Conservation (phyloP, 2,888 invertebrate species). For the Diplolepis rosae region DNA sequence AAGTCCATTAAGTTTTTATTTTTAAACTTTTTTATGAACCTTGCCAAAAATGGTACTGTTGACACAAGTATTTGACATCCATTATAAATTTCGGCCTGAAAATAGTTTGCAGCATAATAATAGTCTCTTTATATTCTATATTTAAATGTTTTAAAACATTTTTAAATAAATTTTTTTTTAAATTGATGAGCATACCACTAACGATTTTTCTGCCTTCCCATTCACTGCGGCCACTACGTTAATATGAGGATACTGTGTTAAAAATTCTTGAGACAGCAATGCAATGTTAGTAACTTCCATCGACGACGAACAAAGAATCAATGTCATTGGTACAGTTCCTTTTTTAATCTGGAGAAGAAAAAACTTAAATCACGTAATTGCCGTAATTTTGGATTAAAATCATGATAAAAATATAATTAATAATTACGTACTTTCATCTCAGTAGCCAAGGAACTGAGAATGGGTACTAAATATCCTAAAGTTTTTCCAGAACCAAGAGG, state of each 20-base stretch:
- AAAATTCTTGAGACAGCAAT: conserved; percentile 50
- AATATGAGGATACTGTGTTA: conserved; percentile 50
- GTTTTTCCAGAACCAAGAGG: conserved; percentile 81
- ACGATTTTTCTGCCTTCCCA: conserved; percentile 58
- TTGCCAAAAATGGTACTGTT: conserved; percentile 78
- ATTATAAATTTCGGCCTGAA: conserved; percentile 71
- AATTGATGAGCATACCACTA: no score
- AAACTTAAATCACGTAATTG: no score
- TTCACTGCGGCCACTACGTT: conserved; percentile 60
- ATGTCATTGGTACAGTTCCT: conserved; percentile 78
- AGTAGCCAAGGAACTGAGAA: conserved; percentile 77
- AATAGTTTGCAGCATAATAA: conserved; percentile 20
- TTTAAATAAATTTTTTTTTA: no score
- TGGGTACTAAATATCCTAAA: conserved; percentile 80
- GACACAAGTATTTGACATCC: conserved; percentile 84
- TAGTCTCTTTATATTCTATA: no score
- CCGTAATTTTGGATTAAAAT: neutral
- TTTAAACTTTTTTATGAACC: conserved; percentile 72
- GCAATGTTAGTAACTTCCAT: conserved; percentile 56
- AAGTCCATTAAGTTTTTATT: conserved; percentile 76
- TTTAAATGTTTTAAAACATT: no score
- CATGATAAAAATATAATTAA: conserved; percentile 45
- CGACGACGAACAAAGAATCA: conserved; percentile 80
- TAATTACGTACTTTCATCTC: neutral
- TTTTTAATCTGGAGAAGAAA: neutral